Percentiles rank a stretch among this genome's conserved stretches.
Evolutionary conservation across 2,888 invertebrate species (phyloP).

Genomic region (Cosmopolites sordidus): DNA sequence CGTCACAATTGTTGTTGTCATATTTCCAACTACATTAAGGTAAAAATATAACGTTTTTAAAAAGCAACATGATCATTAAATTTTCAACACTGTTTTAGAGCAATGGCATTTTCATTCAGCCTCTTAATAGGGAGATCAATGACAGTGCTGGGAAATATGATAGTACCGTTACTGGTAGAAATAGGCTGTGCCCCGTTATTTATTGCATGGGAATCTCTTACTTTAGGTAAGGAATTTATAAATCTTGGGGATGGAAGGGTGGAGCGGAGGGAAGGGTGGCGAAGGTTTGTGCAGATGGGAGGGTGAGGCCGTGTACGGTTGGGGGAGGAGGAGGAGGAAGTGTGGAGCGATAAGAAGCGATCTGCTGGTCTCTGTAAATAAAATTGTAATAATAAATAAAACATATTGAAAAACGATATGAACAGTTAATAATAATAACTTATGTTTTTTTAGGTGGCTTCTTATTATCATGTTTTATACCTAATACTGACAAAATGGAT

Average conservation of each 20-base stretch:
- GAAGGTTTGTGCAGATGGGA: too few species aligned
- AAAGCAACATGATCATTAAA: too few species aligned
- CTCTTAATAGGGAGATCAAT: constrained; percentile 69
- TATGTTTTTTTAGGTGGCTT: constrained; percentile 31
- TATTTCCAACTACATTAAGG: constrained; percentile 66
- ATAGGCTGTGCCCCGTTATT: constrained; percentile 71
- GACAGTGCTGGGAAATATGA: constrained; percentile 64
- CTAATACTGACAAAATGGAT: constrained; percentile 39
- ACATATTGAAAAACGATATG: too few species aligned
- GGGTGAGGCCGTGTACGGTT: too few species aligned
- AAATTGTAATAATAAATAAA: too few species aligned
- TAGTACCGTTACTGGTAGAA: constrained; percentile 65
- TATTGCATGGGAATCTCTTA: constrained; percentile 59
- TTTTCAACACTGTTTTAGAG: constrained; percentile 50
- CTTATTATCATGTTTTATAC: constrained; percentile 33
- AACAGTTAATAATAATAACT: too few species aligned
- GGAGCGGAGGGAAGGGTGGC: too few species aligned
- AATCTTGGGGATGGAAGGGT: too few species aligned
- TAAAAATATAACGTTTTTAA: too few species aligned
- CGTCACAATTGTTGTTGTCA: constrained; percentile 59
- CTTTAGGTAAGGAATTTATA: constrained; percentile 53
- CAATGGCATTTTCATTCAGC: constrained; percentile 66
- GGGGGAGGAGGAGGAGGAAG: background rate
- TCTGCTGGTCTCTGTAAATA: too few species aligned
- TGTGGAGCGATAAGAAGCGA: too few species aligned